Percentiles rank a stretch among this genome's conserved stretches.
Conservation (phyloP, 2,888 invertebrate genomes). For the Sipha maydis region DNA sequence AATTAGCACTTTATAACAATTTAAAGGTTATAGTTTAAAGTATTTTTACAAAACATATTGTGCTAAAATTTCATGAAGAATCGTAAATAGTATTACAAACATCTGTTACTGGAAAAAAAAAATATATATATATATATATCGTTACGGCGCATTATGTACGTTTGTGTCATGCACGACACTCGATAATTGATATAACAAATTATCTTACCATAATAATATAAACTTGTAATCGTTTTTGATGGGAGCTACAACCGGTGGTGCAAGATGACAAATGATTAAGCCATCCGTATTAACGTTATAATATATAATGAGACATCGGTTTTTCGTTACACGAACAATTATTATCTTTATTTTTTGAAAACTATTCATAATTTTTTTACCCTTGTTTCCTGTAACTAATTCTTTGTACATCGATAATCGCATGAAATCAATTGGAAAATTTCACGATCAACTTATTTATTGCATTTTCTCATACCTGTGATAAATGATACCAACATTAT, state of each 20-base stretch:
- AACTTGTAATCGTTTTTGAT: slow-evolving; percentile 28
- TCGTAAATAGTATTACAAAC: background rate
- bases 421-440: slow-evolving; percentile 52
- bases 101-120: slow-evolving; percentile 18
- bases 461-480: slow-evolving; percentile 14
- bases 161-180: slow-evolving; percentile 11
- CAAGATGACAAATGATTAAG: slow-evolving; percentile 58
- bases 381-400: slow-evolving; percentile 50
- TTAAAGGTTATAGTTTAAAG: too few relatives aligned
- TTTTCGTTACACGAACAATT: slow-evolving; percentile 36
- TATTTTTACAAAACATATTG: background rate
- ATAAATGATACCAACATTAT: slow-evolving; percentile 24
- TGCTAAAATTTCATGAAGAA: background rate
- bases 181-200: slow-evolving; percentile 19
- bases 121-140: background rate
- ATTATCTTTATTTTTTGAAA: slow-evolving; percentile 41
- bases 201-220: slow-evolving; percentile 28
- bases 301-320: slow-evolving; percentile 27
- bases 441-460: slow-evolving; percentile 8
- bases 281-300: slow-evolving; percentile 28
- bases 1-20: too few relatives aligned
- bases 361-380: slow-evolving; percentile 33
- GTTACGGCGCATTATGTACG: background rate
- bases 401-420: slow-evolving; percentile 35
- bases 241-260: slow-evolving; percentile 47